phyloP scores from a whole-genome alignment of 2,113 vertebrate genomes.

The Astur gentilis region DNA sequence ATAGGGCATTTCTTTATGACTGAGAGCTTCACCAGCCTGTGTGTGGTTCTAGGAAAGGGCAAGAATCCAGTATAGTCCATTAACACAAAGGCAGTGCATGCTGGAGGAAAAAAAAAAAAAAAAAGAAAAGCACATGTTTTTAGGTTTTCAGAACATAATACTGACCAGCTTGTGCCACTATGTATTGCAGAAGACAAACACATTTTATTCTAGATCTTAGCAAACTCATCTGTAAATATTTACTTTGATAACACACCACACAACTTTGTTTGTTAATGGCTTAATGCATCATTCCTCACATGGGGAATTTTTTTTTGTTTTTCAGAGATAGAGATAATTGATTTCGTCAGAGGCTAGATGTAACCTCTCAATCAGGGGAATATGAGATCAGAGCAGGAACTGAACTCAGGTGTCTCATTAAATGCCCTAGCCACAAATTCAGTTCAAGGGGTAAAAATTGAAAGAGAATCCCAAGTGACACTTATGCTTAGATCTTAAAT shows the following conservation, averaged over 20 bases:
- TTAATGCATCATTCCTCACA: neutral
- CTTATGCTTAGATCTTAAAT: neutral
- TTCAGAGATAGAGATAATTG: neutral
- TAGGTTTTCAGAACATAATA: neutral
- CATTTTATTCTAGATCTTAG: neutral
- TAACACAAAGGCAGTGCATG: neutral
- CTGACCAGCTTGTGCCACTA: neutral
- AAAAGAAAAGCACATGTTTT: neutral
- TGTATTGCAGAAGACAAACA: neutral
- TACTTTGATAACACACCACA: neutral
- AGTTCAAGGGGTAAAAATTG: neutral
- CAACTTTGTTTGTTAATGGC: neutral
- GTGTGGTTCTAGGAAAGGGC: neutral
- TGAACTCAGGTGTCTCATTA: neutral
- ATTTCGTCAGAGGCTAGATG: neutral
- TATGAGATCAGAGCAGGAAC: neutral
- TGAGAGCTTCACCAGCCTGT: neutral
- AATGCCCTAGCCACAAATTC: neutral
- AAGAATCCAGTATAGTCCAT: neutral
- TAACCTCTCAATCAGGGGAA: neutral
- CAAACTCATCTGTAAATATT: conserved; percentile 2
- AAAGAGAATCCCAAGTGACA: neutral
- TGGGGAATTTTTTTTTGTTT: neutral
- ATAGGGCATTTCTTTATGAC: neutral
- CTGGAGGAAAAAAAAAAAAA: neutral